Evolutionary conservation across 2,888 invertebrate species (phyloP).

Genomic region (Pseudococcus longispinus): DNA sequence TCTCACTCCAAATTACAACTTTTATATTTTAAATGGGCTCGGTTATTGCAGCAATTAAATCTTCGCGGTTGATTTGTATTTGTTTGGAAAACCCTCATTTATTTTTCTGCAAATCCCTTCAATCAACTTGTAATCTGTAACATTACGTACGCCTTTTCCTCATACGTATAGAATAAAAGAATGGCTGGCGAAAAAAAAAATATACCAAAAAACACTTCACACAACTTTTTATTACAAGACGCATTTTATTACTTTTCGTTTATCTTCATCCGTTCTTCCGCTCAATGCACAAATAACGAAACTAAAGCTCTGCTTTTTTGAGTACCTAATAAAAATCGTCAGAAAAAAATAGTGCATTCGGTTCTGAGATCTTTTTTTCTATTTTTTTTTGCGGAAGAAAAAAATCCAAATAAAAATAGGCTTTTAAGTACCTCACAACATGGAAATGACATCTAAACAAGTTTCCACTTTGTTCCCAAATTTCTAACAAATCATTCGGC

Average conservation of each 20-base stretch:
- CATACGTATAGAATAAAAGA: neutral
- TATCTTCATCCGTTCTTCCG: neutral
- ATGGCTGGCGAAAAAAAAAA: neutral
- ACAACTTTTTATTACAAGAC: constrained; percentile 30
- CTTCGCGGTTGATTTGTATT: neutral
- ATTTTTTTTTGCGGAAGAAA: neutral
- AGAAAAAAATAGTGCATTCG: constrained; percentile 12
- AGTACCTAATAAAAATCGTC: constrained; percentile 8
- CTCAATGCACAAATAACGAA: constrained; percentile 1
- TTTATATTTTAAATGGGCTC: neutral
- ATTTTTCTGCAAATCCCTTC: neutral
- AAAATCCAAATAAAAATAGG: constrained; percentile 16
- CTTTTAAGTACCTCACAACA: neutral
- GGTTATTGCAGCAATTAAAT: neutral
- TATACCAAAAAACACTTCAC: neutral
- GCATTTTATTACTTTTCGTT: constrained; percentile 17
- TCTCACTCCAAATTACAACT: neutral
- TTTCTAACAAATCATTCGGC: constrained; percentile 15
- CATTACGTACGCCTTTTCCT: neutral
- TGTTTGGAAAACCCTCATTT: neutral
- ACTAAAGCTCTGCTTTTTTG: neutral
- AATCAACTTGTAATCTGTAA: neutral
- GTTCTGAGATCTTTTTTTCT: neutral
- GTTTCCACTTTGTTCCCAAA: neutral
- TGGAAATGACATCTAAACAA: constrained; percentile 34